These are phyloP conservation scores for Catocala sponsa DNA, from an alignment of 2,888 invertebrate species.

Conservation along the genomic window DNA sequence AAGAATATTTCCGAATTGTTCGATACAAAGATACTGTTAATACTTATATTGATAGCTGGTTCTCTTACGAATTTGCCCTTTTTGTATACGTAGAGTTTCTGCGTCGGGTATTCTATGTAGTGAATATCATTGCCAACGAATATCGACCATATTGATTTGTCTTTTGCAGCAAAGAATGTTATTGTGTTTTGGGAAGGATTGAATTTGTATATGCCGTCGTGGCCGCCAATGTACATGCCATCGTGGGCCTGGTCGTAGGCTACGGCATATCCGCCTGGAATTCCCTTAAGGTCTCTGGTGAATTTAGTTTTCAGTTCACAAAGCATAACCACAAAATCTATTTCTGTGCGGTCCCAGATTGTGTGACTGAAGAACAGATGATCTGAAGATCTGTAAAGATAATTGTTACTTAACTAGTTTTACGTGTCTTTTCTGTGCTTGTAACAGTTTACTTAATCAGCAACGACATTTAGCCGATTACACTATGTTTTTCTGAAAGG, in stretches of 20 bases:
- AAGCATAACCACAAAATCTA: slow-evolving; percentile 65
- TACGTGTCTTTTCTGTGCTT: too few relatives aligned
- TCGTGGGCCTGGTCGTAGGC: slow-evolving; percentile 75
- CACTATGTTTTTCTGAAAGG: too few relatives aligned
- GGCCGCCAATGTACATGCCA: slow-evolving; percentile 77
- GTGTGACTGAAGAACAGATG: slow-evolving; percentile 67
- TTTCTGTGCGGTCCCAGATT: slow-evolving; percentile 1
- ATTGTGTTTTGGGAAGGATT: slow-evolving; percentile 70
- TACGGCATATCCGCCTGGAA: slow-evolving; percentile 75
- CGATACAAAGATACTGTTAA: slow-evolving; percentile 73
- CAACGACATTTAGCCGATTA: too few relatives aligned
- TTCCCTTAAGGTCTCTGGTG: slow-evolving; percentile 59
- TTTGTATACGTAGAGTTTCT: slow-evolving; percentile 47
- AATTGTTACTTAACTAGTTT: too few relatives aligned
- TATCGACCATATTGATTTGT: slow-evolving; percentile 75
- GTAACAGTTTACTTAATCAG: too few relatives aligned
- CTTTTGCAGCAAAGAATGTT: slow-evolving; percentile 73
- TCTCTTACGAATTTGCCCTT: slow-evolving; percentile 64
- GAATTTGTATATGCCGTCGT: slow-evolving; percentile 78
- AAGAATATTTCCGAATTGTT: slow-evolving; percentile 69
- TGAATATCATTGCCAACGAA: slow-evolving; percentile 74
- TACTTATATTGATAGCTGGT: slow-evolving; percentile 68
- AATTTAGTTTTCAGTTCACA: slow-evolving; percentile 64
- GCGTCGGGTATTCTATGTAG: slow-evolving; percentile 52
- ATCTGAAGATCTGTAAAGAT: slow-evolving; percentile 54